Conservation (phyloP, 2,797 vertebrate species). For the Acanthornis magna region DNA sequence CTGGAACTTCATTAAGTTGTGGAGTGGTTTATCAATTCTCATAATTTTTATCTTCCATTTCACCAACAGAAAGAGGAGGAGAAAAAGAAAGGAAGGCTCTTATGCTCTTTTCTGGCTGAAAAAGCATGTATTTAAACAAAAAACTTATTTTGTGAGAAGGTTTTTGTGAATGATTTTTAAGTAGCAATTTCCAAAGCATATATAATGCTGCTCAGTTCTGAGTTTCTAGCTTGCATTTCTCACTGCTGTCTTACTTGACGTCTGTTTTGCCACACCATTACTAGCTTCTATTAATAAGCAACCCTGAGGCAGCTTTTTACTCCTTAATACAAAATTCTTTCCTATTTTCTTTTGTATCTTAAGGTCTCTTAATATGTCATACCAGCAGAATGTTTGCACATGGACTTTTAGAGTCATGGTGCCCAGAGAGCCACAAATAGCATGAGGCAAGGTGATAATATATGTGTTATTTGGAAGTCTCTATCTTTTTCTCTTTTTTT, state of each 20-base stretch:
- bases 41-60: background rate
- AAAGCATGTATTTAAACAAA: background rate
- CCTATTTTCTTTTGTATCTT: background rate
- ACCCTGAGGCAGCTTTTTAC: background rate
- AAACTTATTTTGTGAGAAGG: background rate
- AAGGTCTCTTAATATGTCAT: background rate
- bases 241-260: background rate
- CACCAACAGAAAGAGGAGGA: background rate
- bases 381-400: fast-evolving
- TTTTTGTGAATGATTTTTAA: background rate
- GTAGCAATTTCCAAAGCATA: background rate
- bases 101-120: background rate
- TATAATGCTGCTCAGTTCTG: background rate
- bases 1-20: background rate
- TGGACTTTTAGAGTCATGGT: background rate
- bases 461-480: background rate
- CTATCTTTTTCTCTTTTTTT: background rate
- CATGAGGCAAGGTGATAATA: background rate
- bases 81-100: background rate
- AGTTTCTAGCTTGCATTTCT: background rate
- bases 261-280: background rate
- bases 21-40: background rate
- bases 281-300: background rate
- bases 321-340: background rate
- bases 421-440: background rate